Base-by-base conservation (phyloP, 2,113 vertebrate genomes). In the Lutjanus erythropterus region DNA sequence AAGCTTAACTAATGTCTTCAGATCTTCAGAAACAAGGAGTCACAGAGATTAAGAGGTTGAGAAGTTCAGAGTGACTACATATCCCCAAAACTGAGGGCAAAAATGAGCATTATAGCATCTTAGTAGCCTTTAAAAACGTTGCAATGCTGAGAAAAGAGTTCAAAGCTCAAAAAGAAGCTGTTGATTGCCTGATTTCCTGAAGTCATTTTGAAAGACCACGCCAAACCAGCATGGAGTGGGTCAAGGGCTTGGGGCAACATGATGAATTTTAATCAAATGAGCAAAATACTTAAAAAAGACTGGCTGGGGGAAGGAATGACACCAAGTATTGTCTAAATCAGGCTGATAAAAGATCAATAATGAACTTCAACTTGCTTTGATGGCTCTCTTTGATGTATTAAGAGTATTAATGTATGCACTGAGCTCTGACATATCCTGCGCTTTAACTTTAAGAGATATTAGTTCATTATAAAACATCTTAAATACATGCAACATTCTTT, bases 1-100 rank as follows among this genome's bases (percentile, higher is more conserved):
- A 72, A 80, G 75, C 71, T 86, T 78, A 80, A 67, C 75, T 81
- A 25, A 84, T 16, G 71, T 23, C 74, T 74, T 91, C 59, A 67
- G 56, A 50, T 75, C 33, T 80, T 89, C 78, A 88, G 47, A 90
- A 89, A 89, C 64, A 87, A 23, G 25, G 90, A 91, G 75, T 86
- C 76, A 85, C 75, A 71, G 78, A 71, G 35, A 66, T 75, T 35
- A 82, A 68, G 49, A 74, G 71, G 71, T 44, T 18, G 68, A 79
- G 55, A 46, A 25, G 58, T 56, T 80, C 65, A 71, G 39, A 58
- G 52, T 9, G 86, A 89, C 92, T 92, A 93, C 93, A 94, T 94
- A 33, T 86, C 87, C 80, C 83, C 85, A 60, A 89, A 73, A 59
- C 39, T 68, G 70, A 86, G 77, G 75, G 52, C 42, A 37, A 65